Base-by-base conservation (phyloP, 2,113 vertebrate species). In the Rhabdomys dilectus region DNA sequence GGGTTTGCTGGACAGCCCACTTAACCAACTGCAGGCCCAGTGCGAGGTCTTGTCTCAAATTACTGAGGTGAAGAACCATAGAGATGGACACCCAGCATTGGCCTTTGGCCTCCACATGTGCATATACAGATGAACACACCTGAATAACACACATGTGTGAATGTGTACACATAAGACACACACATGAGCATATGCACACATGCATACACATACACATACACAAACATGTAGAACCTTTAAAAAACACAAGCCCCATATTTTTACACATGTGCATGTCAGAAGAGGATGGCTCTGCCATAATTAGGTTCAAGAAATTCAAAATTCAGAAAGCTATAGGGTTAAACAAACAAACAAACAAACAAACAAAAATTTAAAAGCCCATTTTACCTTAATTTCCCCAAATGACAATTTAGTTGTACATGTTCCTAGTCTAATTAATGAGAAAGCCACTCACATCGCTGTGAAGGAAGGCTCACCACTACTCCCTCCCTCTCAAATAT, bases 221-320 rank as follows among this genome's bases (percentile, higher is more conserved):
- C 51, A 82, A 4, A 81, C 51, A 81, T 34, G 11, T 36, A 72
- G 16, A 81, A 31, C n/a, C 12, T 8, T 82, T 85, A 96, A 92
- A 29, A 76, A 89, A 85, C 29, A 53, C 60, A 94, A 85, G 94
- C n/a, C 53, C 45, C 68, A 11, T 48, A 51, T 94, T 98, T 98
- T 96, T n/a, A 1, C 17, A 60, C 66, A 96, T 98, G 96, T 76
- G 53, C 86, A 86, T 97, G 82, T 88, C 90, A 92, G 93, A 88
- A 92, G 92, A 88, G 66, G 34, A 90, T 90, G 94, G 21, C 89
- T 94, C 93, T 91, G 72, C 78, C 68, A 72, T 13, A 17, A 91
- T 82, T 97, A 26, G 82, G 56, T 96, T 97, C 96, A 78, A 39
- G 48, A 45, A 96, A 51, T 92, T 97, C 77, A 96, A 91, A 97